Evolutionary conservation across 2,888 invertebrate genomes (phyloP), one percentile per base, ranked within the genome.

Genomic region (Dinocampus coccinellae): DNA sequence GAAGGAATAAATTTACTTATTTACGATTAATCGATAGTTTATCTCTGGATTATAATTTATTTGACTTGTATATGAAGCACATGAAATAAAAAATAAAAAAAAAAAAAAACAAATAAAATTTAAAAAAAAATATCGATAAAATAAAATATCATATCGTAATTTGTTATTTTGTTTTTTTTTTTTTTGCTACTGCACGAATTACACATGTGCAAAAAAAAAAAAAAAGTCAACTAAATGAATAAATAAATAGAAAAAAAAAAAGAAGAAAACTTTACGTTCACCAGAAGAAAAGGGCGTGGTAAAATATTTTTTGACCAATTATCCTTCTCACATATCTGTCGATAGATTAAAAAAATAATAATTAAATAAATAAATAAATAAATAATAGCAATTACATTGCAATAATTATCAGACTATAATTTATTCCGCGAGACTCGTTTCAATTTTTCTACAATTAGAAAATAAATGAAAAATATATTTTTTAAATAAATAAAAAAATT

Each of bases 1-100:
- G n/a, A 47, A 47, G 47, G 82, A 84, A 83, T 85, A 85, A 85
- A 82, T 83, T 85, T 81, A 47, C 83, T 84, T 80, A 81, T 85
- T 84, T 84, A 84, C 83, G 81, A 82, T 83, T 84, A 82, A 84
- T 82, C 81, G 80, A 76, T 76, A 77, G 80, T 78, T 81, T 82
- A 81, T 81, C 80, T 47, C 16, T 42, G 16, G 16, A 7, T 9
- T 47, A 16, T 47, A 4, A 20, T 47, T 47, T 47, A 16, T 16
- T 47, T 47, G 16, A 47, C 47, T 47, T 7, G 3, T 29, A 29
- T 47, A 47, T 16, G 47, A 47, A 47, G 47, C 16, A n/a, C 47
- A n/a, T n/a, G n/a, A n/a, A n/a, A n/a, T n/a, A n/a, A n/a, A n/a
- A n/a, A n/a, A n/a, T n/a, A n/a, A n/a, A n/a, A n/a, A n/a, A n/a